These are phyloP conservation scores for Acleris laterana DNA, from an alignment of 2,888 invertebrate genomes.

Conservation along the genomic window DNA sequence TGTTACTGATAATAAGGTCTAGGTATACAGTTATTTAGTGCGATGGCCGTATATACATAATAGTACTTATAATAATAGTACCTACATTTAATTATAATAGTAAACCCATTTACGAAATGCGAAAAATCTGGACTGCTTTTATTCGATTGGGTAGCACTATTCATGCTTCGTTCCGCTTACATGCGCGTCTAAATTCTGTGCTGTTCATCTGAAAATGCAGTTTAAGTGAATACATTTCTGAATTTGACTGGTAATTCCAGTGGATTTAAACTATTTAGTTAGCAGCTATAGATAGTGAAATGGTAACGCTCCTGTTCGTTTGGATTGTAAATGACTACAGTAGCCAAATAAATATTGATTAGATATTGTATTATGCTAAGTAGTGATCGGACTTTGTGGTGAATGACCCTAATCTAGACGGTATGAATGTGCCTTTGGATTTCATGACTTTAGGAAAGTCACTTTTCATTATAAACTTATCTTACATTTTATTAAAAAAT, in stretches of 20 bases:
- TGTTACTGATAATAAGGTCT: too few species aligned
- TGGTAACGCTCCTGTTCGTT: neutral
- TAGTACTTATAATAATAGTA: too few species aligned
- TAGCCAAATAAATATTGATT: neutral
- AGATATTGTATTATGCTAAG: too few species aligned
- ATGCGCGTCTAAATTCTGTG: slow-evolving; percentile 25
- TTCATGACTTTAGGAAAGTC: too few species aligned
- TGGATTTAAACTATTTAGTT: neutral
- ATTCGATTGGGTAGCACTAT: slow-evolving; percentile 25
- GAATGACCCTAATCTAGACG: too few species aligned
- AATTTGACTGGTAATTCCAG: slow-evolving; percentile 4
- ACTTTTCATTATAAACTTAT: too few species aligned
- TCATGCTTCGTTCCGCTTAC: slow-evolving; percentile 26
- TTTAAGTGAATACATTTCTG: slow-evolving; percentile 15
- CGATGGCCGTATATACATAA: too few species aligned
- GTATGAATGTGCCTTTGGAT: too few species aligned
- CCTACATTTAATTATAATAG: slow-evolving; percentile 8
- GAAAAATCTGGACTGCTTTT: slow-evolving; percentile 10
- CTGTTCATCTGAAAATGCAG: slow-evolving; percentile 15
- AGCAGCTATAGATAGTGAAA: neutral
- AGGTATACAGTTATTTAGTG: too few species aligned
- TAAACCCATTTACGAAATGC: slow-evolving; percentile 6
- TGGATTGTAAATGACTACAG: neutral
- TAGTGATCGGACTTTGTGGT: too few species aligned
- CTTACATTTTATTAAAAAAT: too few species aligned